Evolutionary conservation across 2,888 invertebrate species (phyloP).

Genomic region (Cephus nigrinus): DNA sequence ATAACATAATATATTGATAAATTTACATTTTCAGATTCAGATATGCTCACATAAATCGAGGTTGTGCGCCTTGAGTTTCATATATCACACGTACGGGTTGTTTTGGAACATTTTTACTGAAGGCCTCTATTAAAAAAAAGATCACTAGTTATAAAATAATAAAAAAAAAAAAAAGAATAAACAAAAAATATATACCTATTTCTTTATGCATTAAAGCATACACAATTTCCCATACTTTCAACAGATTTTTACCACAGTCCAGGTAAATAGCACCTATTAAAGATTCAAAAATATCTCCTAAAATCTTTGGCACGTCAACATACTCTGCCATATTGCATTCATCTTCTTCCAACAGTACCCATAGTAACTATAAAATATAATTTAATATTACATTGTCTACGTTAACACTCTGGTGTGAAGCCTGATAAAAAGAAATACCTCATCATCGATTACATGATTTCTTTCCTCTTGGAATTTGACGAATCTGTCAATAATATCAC

Average conservation of each 20-base stretch:
- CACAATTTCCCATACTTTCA: slow-evolving; percentile 82
- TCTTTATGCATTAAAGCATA: slow-evolving; percentile 88
- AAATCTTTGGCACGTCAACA: slow-evolving; percentile 90
- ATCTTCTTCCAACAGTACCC: slow-evolving; percentile 73
- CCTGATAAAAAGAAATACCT: slow-evolving; percentile 62
- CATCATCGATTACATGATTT: slow-evolving; percentile 74
- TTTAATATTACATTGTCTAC: background rate
- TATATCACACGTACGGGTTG: slow-evolving; percentile 89
- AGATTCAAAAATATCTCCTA: slow-evolving; percentile 96
- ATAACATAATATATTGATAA: slow-evolving; percentile 5
- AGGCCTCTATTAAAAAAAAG: slow-evolving; percentile 70
- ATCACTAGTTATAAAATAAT: background rate
- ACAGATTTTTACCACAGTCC: slow-evolving; percentile 81
- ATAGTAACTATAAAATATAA: slow-evolving; percentile 56
- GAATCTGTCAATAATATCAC: slow-evolving; percentile 72
- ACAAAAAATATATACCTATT: slow-evolving; percentile 68
- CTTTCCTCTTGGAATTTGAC: slow-evolving; percentile 74
- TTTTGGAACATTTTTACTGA: slow-evolving; percentile 85
- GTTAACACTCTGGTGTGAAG: background rate
- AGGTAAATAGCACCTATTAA: slow-evolving; percentile 86
- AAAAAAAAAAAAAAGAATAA: background rate
- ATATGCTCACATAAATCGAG: slow-evolving; percentile 77
- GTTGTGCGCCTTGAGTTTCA: slow-evolving; percentile 84
- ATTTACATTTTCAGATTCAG: background rate
- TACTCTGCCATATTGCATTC: slow-evolving; percentile 77